Base-by-base conservation (phyloP, 2,888 invertebrate genomes). In the Pristionchus fissidentatus region DNA sequence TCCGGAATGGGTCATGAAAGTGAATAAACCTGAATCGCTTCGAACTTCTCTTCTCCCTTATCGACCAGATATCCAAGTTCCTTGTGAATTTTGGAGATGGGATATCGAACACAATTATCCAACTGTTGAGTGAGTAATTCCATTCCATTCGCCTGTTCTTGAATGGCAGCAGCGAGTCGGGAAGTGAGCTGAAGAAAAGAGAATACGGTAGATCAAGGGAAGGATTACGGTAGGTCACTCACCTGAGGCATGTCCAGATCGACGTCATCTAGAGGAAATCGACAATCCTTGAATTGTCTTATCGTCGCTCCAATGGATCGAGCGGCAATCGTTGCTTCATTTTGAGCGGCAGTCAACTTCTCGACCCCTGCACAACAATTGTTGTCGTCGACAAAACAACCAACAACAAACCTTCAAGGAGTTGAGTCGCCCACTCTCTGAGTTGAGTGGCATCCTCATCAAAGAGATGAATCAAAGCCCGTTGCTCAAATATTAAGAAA, bases 181-280 rank as follows among this genome's bases (percentile, higher is more conserved):
- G 70, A 3, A 3, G 83, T 83, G 29, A 73, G 15, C 83, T 83
- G 73, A 8, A 83, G n/a, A 22, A 22, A 13, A n/a, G 5, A 13
- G 8, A 7, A 73, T 46, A 8, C 46, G 29, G 26, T 43, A 46
- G 41, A 19, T n/a, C 22, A 19, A 38, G 38, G 3, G 26, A 77
- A 52, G 19, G 3, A 15, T 8, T 60, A n/a, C 13, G 41, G 29
- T 26, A 57, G 41, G 26, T n/a, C 35, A 26, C 73, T 13, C 26
- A 83, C 83, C 46, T 83, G 83, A 22, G 83, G 83, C 49, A 83
- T 73, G 70, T 83, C 83, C 19, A 83, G 55, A 15, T 83, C 83
- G 7, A 73, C 73, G n/a, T 83, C 83, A 41, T 83, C 83, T 41
- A 83, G 32, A 10, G 73, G 52, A 26, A 83, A 83, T 26, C 73